phyloP scores from a whole-genome alignment of 2,888 invertebrate species.

The Lydus trimaculatus region DNA sequence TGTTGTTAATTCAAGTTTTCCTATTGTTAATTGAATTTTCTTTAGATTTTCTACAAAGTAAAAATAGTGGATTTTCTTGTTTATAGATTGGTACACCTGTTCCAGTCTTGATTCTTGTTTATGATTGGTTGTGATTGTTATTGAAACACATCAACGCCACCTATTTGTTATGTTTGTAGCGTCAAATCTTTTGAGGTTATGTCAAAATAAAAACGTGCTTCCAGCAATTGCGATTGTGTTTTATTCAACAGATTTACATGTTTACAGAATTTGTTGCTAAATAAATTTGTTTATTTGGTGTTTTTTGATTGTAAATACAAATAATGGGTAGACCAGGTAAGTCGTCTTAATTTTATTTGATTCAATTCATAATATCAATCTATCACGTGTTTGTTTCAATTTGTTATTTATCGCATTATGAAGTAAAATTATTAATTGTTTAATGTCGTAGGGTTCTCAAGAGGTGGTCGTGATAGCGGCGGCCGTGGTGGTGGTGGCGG shows the following conservation, averaged over 20 bases:
- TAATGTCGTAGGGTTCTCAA: background rate
- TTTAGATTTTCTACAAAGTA: too few species aligned
- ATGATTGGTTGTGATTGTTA: too few species aligned
- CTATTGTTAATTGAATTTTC: too few species aligned
- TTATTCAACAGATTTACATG: background rate
- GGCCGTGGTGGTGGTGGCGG: conserved; percentile 51
- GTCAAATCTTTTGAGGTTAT: background rate
- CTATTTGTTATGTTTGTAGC: background rate
- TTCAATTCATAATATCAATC: background rate
- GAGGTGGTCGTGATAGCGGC: background rate
- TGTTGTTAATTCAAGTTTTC: too few species aligned
- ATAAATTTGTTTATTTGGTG: background rate
- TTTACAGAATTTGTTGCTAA: background rate
- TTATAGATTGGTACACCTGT: background rate
- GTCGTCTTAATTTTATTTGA: background rate
- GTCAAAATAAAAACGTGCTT: background rate
- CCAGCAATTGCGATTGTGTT: background rate
- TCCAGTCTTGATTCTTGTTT: too few species aligned
- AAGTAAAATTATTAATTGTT: background rate
- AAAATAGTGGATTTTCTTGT: background rate
- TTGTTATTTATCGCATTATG: background rate
- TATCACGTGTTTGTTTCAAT: background rate
- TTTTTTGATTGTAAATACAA: background rate
- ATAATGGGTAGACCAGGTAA: background rate
- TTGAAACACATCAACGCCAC: background rate